Percentiles rank a stretch among this genome's conserved stretches.
Evolutionary conservation across 2,797 vertebrate species (phyloP).

Genomic region (Phataginus tricuspis): DNA sequence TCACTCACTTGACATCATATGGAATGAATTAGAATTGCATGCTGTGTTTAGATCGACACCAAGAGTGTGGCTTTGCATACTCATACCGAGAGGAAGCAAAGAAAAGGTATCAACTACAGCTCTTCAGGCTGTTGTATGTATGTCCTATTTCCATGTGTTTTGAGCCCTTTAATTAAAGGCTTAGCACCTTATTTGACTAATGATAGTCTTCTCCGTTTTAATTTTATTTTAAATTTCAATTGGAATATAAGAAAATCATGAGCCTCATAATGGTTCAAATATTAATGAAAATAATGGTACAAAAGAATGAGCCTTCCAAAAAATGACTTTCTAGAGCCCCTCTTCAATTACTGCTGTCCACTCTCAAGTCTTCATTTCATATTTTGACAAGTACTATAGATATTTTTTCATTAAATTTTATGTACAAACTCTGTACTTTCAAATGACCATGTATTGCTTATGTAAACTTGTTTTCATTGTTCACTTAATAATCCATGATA

Average conservation of each 20-base stretch:
- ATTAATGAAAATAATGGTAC: slow-evolving; percentile 27
- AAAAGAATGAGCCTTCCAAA: not conserved
- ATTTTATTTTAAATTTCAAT: slow-evolving; percentile 43
- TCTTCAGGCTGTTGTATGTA: not conserved
- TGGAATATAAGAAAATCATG: not conserved
- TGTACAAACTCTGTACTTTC: not conserved
- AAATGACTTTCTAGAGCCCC: not conserved
- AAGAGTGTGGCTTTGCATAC: not conserved
- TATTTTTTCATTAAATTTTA: not conserved
- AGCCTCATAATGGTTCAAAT: not conserved
- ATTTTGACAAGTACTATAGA: not conserved
- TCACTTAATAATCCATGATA: not conserved
- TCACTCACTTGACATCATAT: not conserved
- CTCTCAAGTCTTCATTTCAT: not conserved
- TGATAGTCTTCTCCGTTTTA: not conserved
- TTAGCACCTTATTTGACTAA: not conserved
- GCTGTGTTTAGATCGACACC: not conserved
- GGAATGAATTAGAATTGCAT: not conserved
- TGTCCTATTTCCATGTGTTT: not conserved
- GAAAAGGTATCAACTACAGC: not conserved
- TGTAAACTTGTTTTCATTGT: not conserved
- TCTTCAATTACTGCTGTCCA: not conserved
- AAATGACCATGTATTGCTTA: not conserved
- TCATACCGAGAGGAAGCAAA: not conserved
- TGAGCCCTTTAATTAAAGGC: not conserved